phyloP scores from a whole-genome alignment of 1,140 invertebrate genomes.

The Calliphora vicina region DNA sequence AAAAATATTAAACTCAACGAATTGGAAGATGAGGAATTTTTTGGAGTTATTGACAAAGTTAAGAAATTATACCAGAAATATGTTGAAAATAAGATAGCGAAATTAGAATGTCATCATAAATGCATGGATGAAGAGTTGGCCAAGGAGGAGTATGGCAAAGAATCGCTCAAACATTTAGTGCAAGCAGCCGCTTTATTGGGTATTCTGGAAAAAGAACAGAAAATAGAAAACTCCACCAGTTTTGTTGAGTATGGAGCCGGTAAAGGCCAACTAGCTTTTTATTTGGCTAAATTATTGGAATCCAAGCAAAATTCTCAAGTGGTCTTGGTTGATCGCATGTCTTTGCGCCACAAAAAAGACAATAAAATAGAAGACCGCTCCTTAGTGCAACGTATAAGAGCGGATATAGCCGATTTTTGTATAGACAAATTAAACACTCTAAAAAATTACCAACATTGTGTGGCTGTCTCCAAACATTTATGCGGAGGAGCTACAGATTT shows the following conservation, averaged over 20 bases:
- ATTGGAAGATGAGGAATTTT: constrained; percentile 62
- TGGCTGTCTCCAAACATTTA: constrained; percentile 85
- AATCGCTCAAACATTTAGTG: constrained; percentile 73
- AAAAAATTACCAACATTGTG: constrained; percentile 64
- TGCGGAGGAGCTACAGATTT: constrained; percentile 85
- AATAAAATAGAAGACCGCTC: constrained; percentile 70
- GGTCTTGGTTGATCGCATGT: constrained; percentile 78
- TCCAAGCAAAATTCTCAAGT: constrained; percentile 66
- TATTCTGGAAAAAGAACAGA: constrained; percentile 67
- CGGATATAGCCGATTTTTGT: constrained; percentile 77
- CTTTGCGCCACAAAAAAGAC: constrained; percentile 82
- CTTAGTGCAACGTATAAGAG: constrained; percentile 70
- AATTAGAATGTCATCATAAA: constrained; percentile 64
- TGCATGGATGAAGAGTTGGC: constrained; percentile 69
- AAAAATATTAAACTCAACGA: constrained; percentile 60
- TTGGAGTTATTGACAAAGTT: constrained; percentile 64
- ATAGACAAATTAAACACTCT: constrained; percentile 69
- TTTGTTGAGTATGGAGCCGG: constrained; percentile 89
- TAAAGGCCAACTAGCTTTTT: constrained; percentile 81
- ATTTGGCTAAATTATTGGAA: constrained; percentile 71
- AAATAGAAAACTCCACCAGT: constrained; percentile 70
- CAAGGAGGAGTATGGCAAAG: constrained; percentile 70
- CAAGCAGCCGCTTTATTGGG: constrained; percentile 76
- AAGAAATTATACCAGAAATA: constrained; percentile 62
- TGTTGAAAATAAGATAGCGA: constrained; percentile 61